phyloP scores from a whole-genome alignment of 1,140 invertebrate species.

The Wiebesia pumilae region DNA sequence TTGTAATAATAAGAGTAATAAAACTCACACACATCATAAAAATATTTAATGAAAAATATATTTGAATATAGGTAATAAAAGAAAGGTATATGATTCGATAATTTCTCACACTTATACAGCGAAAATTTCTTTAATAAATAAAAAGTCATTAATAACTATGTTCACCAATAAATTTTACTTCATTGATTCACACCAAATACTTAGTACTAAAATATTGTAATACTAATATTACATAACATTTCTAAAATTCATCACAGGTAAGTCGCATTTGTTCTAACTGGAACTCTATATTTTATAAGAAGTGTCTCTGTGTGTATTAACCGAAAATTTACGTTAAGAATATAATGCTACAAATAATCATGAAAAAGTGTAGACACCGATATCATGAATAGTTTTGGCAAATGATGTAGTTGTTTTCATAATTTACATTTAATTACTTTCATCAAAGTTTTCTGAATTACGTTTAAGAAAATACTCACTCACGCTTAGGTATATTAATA shows the following conservation, averaged over 20 bases:
- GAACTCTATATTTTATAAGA: too few relatives aligned
- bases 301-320: not conserved
- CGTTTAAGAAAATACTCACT: too few relatives aligned
- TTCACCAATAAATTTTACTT: conserved; percentile 56
- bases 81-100: not conserved
- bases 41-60: too few relatives aligned
- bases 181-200: conserved; percentile 55
- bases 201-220: conserved; percentile 52
- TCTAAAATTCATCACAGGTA: conserved; percentile 43
- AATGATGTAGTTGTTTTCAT: conserved; percentile 22
- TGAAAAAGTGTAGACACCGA: conserved; percentile 1
- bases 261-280: too few relatives aligned
- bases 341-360: conserved; percentile 32
- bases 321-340: not conserved
- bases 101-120: not conserved
- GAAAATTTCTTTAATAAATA: not conserved
- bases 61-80: conserved; percentile 16
- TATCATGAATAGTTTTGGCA: conserved; percentile 35
- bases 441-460: conserved; percentile 23
- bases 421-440: conserved; percentile 47
- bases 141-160: not conserved
- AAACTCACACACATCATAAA: too few relatives aligned
- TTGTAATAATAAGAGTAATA: too few relatives aligned
- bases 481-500: too few relatives aligned
- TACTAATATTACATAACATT: conserved; percentile 61